These are phyloP conservation scores for Takifugu ocellatus DNA, from an alignment of 2,797 vertebrate genomes.

Conservation along the genomic window DNA sequence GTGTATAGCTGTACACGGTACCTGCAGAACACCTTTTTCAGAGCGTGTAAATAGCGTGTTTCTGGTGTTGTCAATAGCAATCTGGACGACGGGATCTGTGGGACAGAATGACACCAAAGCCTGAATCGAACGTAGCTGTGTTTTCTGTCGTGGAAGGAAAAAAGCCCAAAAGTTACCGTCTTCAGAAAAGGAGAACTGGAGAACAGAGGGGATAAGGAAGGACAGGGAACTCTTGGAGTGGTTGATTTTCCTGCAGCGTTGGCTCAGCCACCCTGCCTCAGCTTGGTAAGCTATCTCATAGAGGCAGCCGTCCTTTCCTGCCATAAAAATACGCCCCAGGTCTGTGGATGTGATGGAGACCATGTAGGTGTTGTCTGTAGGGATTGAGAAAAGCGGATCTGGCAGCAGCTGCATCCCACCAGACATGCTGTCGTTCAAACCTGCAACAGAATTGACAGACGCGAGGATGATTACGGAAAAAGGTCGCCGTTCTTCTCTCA, in stretches of 20 bases:
- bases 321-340: constrained; percentile 92
- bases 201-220: constrained; percentile 91
- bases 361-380: constrained; percentile 96
- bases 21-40: constrained; percentile 94
- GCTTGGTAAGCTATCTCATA: constrained; percentile 98
- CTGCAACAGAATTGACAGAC: constrained; percentile 27
- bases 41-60: constrained; percentile 92
- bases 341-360: constrained; percentile 88
- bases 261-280: constrained; percentile 96
- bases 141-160: background rate
- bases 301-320: constrained; percentile 95
- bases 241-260: constrained; percentile 95
- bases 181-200: constrained; percentile 96
- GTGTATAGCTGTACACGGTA: constrained; percentile 42
- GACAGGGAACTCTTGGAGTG: constrained; percentile 93
- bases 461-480: constrained; percentile 8
- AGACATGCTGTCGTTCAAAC: constrained; percentile 90
- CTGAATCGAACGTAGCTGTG: background rate
- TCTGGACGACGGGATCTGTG: constrained; percentile 93
- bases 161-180: constrained; percentile 80
- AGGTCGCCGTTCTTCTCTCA: no score
- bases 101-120: constrained; percentile 6
- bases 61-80: constrained; percentile 91
- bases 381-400: constrained; percentile 93
- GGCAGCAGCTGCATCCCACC: constrained; percentile 94